These are phyloP conservation scores for Falco cherrug DNA, from an alignment of 2,797 vertebrate genomes.

Conservation along the genomic window DNA sequence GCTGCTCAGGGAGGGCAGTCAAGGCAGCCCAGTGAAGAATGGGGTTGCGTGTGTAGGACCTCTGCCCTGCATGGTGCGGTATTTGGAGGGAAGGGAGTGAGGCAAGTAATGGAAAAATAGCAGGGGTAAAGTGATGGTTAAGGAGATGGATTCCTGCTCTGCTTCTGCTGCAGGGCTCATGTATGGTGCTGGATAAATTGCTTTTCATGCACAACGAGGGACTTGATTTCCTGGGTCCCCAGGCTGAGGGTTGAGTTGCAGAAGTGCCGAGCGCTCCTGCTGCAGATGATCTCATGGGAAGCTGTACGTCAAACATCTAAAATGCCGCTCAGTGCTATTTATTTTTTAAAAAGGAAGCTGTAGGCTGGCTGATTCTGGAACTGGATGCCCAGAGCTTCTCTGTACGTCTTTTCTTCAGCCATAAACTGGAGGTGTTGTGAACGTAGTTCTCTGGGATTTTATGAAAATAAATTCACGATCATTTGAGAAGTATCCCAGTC, in stretches of 20 bases:
- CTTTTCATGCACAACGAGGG: background rate
- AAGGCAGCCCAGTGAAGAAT: background rate
- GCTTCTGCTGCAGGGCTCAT: background rate
- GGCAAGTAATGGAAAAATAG: background rate
- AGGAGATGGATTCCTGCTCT: background rate
- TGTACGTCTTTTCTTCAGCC: background rate
- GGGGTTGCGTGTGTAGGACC: background rate
- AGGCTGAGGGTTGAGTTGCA: slow-evolving; percentile 16
- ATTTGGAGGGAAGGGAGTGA: background rate
- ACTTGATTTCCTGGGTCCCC: slow-evolving; percentile 25
- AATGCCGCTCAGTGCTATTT: background rate
- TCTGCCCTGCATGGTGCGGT: background rate
- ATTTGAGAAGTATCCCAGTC: background rate
- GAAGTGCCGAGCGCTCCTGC: background rate
- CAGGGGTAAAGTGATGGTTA: background rate
- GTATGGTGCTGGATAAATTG: background rate
- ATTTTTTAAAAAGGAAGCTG: slow-evolving; percentile 21
- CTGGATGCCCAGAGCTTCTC: background rate
- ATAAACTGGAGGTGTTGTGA: background rate
- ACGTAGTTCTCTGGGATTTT: background rate
- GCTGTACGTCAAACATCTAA: background rate
- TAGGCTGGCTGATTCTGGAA: slow-evolving; percentile 19
- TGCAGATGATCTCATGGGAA: slow-evolving; percentile 31
- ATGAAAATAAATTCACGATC: background rate
- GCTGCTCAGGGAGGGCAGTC: background rate